A percentile compares a stretch with the other conserved stretches of the same genome.
These are phyloP conservation scores for Oreortyx pictus DNA, from an alignment of 2,797 vertebrate species.

Conservation along the genomic window DNA sequence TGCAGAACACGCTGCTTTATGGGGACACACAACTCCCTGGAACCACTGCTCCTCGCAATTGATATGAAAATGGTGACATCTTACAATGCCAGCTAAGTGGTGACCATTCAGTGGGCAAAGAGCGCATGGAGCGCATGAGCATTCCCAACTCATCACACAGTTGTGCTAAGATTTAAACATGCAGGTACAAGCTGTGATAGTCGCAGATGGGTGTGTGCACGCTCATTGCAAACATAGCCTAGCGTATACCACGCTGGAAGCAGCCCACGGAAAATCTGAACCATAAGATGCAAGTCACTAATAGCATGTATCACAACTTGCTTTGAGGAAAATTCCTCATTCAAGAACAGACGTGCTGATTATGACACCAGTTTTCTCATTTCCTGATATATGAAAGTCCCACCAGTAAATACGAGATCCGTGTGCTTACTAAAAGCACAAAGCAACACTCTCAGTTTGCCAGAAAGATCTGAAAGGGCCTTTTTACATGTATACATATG, in stretches of 20 bases:
- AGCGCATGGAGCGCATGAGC: neutral
- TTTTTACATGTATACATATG: neutral
- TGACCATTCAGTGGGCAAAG: neutral
- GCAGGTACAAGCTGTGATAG: neutral
- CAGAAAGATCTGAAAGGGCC: neutral
- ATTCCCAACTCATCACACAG: neutral
- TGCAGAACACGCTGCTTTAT: neutral
- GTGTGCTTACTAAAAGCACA: neutral
- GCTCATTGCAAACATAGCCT: neutral
- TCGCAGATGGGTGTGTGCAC: neutral
- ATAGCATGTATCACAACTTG: neutral
- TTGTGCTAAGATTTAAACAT: neutral
- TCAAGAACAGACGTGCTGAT: slow-evolving; percentile 63
- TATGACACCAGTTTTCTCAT: neutral
- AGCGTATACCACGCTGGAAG: slow-evolving; percentile 32
- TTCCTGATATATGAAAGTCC: slow-evolving; percentile 32
- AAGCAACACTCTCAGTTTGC: neutral
- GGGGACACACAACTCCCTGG: neutral
- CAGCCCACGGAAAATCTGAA: slow-evolving; percentile 53
- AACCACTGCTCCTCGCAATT: neutral
- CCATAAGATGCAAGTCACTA: neutral
- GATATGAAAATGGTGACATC: neutral
- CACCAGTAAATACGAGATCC: slow-evolving; percentile 2
- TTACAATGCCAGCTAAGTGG: neutral
- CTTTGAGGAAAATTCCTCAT: slow-evolving; percentile 65